Percentiles rank a stretch among this genome's conserved stretches.
phyloP scores from a whole-genome alignment of 2,888 invertebrate genomes.

The Sphaeridia pumilis region DNA sequence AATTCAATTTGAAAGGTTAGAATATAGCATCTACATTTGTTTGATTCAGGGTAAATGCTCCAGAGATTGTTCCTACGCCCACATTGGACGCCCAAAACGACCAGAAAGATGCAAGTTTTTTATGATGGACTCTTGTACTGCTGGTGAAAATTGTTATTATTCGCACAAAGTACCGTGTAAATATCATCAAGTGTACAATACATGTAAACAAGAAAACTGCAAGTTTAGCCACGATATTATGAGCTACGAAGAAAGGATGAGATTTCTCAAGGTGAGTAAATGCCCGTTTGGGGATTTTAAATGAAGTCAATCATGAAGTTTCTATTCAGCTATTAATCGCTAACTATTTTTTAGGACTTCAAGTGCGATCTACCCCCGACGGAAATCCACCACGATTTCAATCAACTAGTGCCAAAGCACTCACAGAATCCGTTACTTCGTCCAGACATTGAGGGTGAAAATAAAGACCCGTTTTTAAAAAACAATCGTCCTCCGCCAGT shows the following conservation, averaged over 20 bases:
- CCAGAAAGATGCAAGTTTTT: constrained; percentile 3
- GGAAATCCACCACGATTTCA: constrained; percentile 2
- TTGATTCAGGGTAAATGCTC: not conserved
- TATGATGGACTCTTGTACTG: not conserved
- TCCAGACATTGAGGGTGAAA: not conserved
- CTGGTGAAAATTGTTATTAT: not conserved
- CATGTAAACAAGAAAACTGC: not conserved
- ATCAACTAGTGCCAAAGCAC: not conserved
- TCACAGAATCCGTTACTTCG: not conserved
- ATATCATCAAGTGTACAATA: constrained; percentile 2
- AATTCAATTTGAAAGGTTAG: not conserved
- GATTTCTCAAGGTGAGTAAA: not conserved
- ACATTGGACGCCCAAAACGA: not conserved
- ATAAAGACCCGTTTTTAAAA: not conserved
- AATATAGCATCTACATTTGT: not conserved
- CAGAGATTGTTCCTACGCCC: not conserved
- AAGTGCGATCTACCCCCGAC: not conserved
- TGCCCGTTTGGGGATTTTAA: too few relatives aligned
- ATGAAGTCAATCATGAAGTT: too few relatives aligned
- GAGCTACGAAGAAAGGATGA: not conserved
- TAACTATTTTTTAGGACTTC: constrained; percentile 1
- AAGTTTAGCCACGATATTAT: not conserved
- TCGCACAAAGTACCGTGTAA: constrained; percentile 7
- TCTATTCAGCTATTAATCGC: not conserved
- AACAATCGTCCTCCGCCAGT: not conserved